Evolutionary conservation across 2,113 vertebrate species (phyloP).

Genomic region (Myxocyprinus asiaticus): DNA sequence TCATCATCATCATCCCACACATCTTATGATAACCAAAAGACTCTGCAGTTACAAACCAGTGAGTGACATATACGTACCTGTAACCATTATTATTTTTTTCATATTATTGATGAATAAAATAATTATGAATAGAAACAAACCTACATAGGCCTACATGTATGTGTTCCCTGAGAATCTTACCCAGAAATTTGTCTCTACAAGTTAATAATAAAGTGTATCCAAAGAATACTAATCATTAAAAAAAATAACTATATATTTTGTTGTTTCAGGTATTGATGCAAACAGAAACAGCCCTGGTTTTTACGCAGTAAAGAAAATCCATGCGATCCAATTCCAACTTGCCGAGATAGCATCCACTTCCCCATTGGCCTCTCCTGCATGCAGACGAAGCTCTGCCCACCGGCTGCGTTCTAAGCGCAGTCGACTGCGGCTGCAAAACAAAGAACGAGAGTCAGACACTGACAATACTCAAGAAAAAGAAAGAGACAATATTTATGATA

Average conservation of each 20-base stretch:
- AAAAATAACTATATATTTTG: too few relatives aligned
- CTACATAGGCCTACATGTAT: background rate
- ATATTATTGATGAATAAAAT: background rate
- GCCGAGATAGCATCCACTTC: conserved; percentile 28
- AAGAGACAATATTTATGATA: too few relatives aligned
- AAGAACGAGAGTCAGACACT: conserved; percentile 52
- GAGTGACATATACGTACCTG: background rate
- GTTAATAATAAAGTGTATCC: too few relatives aligned
- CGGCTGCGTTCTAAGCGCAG: conserved; percentile 73
- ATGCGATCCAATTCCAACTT: conserved; percentile 48
- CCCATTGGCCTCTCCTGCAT: background rate
- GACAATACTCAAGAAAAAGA: conserved; percentile 42
- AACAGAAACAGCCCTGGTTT: too few relatives aligned
- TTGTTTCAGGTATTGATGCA: too few relatives aligned
- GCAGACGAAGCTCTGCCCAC: conserved; percentile 57
- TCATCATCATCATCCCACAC: background rate
- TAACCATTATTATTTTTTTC: background rate
- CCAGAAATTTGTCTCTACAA: too few relatives aligned
- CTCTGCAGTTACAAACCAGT: background rate
- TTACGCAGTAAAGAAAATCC: too few relatives aligned
- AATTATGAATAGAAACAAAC: conserved; percentile 1
- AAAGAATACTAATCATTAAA: too few relatives aligned
- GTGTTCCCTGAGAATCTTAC: too few relatives aligned
- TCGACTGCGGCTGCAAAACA: conserved; percentile 62
- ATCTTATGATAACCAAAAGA: background rate